phyloP scores from a whole-genome alignment of 1,140 invertebrate genomes.

The Aphelinus atriplicis region DNA sequence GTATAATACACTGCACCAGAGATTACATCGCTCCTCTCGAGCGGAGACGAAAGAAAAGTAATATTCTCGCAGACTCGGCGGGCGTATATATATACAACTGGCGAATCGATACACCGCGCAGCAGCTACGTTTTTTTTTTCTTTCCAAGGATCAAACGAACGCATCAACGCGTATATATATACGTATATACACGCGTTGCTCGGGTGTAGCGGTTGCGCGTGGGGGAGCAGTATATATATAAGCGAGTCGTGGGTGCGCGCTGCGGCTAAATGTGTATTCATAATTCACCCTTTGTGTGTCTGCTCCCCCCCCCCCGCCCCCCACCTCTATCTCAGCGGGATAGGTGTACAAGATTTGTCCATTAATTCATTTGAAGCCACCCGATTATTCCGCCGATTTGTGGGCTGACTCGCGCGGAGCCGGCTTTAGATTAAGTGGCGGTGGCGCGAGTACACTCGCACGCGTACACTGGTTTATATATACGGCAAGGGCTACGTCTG shows the following conservation, averaged over 20 bases:
- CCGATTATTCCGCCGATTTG: conserved; percentile 15
- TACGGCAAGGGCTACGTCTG: too few relatives aligned
- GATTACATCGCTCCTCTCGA: too few relatives aligned
- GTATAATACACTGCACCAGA: too few relatives aligned
- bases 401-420: background rate
- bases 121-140: too few relatives aligned
- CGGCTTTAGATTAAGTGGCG: too few relatives aligned
- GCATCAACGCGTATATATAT: background rate
- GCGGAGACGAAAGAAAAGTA: too few relatives aligned
- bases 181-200: background rate
- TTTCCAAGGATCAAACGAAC: too few relatives aligned
- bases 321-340: conserved; percentile 37
- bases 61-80: too few relatives aligned
- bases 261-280: conserved; percentile 41
- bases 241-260: conserved; percentile 31
- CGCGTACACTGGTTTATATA: too few relatives aligned
- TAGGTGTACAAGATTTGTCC: conserved; percentile 44
- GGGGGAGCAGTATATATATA: background rate
- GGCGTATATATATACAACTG: too few relatives aligned
- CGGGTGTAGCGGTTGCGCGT: background rate
- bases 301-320: background rate
- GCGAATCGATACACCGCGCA: too few relatives aligned
- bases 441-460: too few relatives aligned
- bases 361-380: conserved; percentile 41
- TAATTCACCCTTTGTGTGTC: conserved; percentile 43